Evolutionary conservation across 2,113 vertebrate species (phyloP), one percentile per base, ranked within the genome.

Genomic region (Myotis lucifugus): DNA sequence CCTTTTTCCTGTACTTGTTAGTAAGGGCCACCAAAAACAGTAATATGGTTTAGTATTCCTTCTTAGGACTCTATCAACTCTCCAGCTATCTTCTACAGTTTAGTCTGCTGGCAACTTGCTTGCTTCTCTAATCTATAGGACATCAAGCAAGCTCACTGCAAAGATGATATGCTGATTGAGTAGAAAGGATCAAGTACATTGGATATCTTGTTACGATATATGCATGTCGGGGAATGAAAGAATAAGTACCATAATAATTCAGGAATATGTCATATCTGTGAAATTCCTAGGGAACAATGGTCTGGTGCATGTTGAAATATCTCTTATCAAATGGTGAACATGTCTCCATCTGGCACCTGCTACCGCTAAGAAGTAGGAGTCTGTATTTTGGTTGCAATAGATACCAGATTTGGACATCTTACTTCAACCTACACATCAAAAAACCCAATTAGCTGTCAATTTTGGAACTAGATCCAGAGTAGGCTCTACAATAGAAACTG

Each of bases 361-460:
- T 42, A 27, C 11, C 18, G 85, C 23, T 64, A 42, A 88, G 42
- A 85, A 69, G 32, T 29, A 11, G 18, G 40, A 23, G 27, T 92
- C 48, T 37, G 15, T 21, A 72, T 87, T 92, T 94, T 13, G 27
- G 32, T 73, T 66, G 72, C 13, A 76, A 32, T 5, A 32, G 14
- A 52, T 78, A 46, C 12, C 17, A 18, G 6, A 59, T 73, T 67
- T 90, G 37, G 29, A 5, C 17, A 94, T 74, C 37, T 72, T 86
- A 89, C 9, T 95, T 95, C 64, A 81, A 61, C 8, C 64, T 32
- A 59, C n/a, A 89, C 78, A 67, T 10, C 14, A 93, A 89, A 92
- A 34, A 79, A 92, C 50, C 10, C 15, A 92, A 48, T 25, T 37
- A 77, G 37, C 56, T 86, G 21, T 64, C 23, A 67, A 2, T 46